Conservation (phyloP, 2,888 invertebrate genomes). For the Exocentrus adspersus region DNA sequence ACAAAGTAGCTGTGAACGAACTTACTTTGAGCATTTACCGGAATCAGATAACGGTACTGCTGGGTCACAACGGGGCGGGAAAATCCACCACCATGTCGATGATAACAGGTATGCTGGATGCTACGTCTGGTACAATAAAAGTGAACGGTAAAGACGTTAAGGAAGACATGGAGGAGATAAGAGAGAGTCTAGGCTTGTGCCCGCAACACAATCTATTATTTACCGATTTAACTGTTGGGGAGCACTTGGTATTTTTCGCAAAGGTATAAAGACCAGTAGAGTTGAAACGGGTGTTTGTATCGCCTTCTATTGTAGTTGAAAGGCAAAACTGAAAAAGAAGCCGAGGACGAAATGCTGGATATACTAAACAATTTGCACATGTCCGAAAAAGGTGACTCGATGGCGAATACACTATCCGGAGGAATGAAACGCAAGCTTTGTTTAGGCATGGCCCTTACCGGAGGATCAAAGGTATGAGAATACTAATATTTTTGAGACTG, state of each 20-base stretch:
- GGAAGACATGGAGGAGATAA: conserved; percentile 72
- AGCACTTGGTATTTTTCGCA: conserved; percentile 87
- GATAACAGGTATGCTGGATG: conserved; percentile 76
- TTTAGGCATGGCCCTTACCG: conserved; percentile 86
- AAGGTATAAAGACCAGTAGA: conserved; percentile 72
- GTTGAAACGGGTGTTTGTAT: background rate
- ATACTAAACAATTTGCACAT: conserved; percentile 71
- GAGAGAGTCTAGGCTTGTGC: conserved; percentile 85
- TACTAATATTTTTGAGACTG: no score
- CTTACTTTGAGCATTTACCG: conserved; percentile 80
- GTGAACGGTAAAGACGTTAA: conserved; percentile 79
- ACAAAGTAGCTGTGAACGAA: conserved; percentile 72
- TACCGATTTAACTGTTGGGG: conserved; percentile 82
- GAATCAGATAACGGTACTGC: conserved; percentile 85
- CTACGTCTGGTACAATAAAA: conserved; percentile 75
- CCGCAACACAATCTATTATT: conserved; percentile 91
- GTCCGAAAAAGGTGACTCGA: conserved; percentile 69
- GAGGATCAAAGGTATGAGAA: conserved; percentile 69
- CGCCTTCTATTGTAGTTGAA: conserved; percentile 68
- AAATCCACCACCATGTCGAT: conserved; percentile 75
- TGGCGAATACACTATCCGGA: conserved; percentile 79
- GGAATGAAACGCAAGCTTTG: conserved; percentile 92
- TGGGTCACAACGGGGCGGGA: conserved; percentile 74
- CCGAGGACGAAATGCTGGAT: conserved; percentile 66
- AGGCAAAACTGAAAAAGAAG: conserved; percentile 64